Evolutionary conservation across 2,888 invertebrate genomes (phyloP).

Genomic region (Salticus scenicus): DNA sequence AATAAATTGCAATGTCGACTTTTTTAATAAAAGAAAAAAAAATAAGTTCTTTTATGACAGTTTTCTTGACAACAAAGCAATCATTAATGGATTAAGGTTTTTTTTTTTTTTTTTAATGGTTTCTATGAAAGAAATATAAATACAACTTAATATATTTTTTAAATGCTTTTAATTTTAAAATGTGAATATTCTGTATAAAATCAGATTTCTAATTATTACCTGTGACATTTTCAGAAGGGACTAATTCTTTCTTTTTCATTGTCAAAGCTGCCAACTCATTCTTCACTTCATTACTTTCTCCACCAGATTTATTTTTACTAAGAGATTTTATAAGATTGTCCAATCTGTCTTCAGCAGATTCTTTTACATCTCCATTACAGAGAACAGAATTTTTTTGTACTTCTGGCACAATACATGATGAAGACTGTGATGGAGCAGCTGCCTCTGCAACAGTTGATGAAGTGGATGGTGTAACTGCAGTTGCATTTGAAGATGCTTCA

Average conservation of each 20-base stretch:
- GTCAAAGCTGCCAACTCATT: constrained; percentile 47
- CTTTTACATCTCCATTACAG: constrained; percentile 46
- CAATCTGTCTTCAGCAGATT: constrained; percentile 79
- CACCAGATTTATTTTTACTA: constrained; percentile 63
- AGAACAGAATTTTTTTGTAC: constrained; percentile 26
- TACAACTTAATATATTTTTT: too few species aligned
- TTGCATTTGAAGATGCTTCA: neutral
- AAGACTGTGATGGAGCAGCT: constrained; percentile 2
- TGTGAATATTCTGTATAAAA: too few species aligned
- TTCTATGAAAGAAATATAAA: too few species aligned
- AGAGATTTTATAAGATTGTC: constrained; percentile 85
- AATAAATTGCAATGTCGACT: too few species aligned
- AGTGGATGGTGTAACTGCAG: constrained; percentile 12
- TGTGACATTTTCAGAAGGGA: constrained; percentile 2
- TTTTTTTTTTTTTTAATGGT: too few species aligned
- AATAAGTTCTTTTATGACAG: too few species aligned
- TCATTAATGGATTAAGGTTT: too few species aligned
- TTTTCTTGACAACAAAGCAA: too few species aligned
- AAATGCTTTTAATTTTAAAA: too few species aligned
- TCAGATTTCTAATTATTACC: constrained; percentile 22
- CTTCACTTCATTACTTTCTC: constrained; percentile 54
- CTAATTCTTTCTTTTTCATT: constrained; percentile 43
- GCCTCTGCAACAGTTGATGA: constrained; percentile 7
- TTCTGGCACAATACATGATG: constrained; percentile 30
- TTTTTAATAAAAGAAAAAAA: too few species aligned